Evolutionary conservation across 1,140 invertebrate species (phyloP).

Genomic region (Ceratina calcarata): DNA sequence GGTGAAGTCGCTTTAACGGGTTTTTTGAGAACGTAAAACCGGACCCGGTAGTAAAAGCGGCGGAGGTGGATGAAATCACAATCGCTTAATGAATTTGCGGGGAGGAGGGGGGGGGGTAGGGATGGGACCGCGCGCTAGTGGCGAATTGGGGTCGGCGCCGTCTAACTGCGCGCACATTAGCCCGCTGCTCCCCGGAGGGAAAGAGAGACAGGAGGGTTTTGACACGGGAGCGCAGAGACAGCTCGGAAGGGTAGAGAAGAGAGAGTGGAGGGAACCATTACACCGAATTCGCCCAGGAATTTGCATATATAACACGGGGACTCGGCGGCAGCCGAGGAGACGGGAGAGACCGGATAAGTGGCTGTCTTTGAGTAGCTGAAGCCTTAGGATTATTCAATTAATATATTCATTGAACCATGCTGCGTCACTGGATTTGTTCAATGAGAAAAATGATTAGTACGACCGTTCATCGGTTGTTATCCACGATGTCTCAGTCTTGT

Average conservation of each 20-base stretch:
- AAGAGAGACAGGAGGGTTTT: neutral
- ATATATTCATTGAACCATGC: conserved; percentile 64
- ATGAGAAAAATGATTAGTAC: conserved; percentile 19
- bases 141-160: conserved; percentile 56
- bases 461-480: neutral
- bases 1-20: conserved; percentile 36
- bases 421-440: neutral
- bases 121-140: neutral
- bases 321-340: conserved; percentile 21
- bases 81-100: conserved; percentile 66
- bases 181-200: conserved; percentile 40
- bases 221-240: neutral
- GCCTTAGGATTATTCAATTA: conserved; percentile 65
- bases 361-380: conserved; percentile 64
- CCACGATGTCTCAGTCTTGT: too few relatives aligned
- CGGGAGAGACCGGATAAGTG: conserved; percentile 45
- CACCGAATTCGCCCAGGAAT: conserved; percentile 62
- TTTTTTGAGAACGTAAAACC: conserved; percentile 44
- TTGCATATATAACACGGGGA: conserved; percentile 65
- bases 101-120: neutral
- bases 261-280: conserved; percentile 41
- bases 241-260: neutral
- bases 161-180: conserved; percentile 59
- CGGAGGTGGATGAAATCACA: conserved; percentile 59
- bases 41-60: conserved; percentile 55